Conservation (phyloP, 2,888 invertebrate species). For the Antheraea assamensis region DNA sequence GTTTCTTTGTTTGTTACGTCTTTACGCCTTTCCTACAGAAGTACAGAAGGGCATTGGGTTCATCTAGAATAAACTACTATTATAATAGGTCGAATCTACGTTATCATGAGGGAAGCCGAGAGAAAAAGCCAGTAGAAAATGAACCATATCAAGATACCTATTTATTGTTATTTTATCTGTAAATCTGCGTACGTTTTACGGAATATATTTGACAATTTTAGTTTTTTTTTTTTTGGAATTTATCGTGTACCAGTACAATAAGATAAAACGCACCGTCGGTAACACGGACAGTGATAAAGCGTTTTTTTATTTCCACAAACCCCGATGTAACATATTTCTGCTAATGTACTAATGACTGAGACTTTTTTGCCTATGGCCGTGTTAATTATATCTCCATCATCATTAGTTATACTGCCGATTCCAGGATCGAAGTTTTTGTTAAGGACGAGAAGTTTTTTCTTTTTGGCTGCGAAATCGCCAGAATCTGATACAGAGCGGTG, state of each 20-base stretch:
- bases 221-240: not conserved
- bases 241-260: not conserved
- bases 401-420: constrained; percentile 15
- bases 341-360: constrained; percentile 10
- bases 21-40: no score
- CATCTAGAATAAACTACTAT: no score
- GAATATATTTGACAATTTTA: not conserved
- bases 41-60: no score
- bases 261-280: not conserved
- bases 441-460: not conserved
- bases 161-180: not conserved
- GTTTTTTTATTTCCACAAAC: constrained; percentile 13
- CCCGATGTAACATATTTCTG: constrained; percentile 15
- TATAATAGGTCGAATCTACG: no score
- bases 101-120: no score
- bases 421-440: constrained; percentile 13
- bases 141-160: not conserved
- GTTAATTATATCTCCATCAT: constrained; percentile 14
- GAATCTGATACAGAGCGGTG: not conserved
- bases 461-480: not conserved
- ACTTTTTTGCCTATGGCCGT: constrained; percentile 6
- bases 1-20: no score
- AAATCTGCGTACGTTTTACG: not conserved
- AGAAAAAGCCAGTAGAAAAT: not conserved
- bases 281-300: constrained; percentile 9